A percentile compares a stretch with the other conserved stretches of the same genome.
These are phyloP conservation scores for Cyrtorhinus lividipennis DNA, from an alignment of 1,140 invertebrate genomes.

Conservation along the genomic window DNA sequence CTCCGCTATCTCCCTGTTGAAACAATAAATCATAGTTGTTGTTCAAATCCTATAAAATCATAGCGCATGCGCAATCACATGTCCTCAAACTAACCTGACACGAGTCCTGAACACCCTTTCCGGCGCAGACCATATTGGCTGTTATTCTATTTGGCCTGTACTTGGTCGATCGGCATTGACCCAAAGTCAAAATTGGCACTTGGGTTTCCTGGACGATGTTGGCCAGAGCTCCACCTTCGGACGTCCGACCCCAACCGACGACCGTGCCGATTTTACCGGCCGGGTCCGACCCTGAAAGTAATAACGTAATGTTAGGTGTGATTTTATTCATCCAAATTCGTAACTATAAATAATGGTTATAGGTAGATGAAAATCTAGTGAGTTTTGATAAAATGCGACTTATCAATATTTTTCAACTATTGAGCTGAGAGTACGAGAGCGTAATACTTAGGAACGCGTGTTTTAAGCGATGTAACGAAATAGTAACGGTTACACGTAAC, in stretches of 20 bases:
- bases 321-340: conserved; percentile 49
- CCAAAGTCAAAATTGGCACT: conserved; percentile 63
- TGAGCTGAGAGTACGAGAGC: no score
- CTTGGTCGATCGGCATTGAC: conserved; percentile 64
- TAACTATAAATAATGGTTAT: conserved; percentile 17
- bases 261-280: conserved; percentile 56
- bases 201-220: conserved; percentile 64
- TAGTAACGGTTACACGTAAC: no score
- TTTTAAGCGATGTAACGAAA: no score
- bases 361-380: neutral
- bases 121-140: conserved; percentile 62
- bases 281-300: conserved; percentile 31
- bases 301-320: no score
- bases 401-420: no score
- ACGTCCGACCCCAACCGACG: conserved; percentile 69
- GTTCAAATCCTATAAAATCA: no score
- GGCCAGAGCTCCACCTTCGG: conserved; percentile 63
- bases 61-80: no score
- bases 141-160: conserved; percentile 65
- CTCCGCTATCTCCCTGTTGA: conserved; percentile 53
- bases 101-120: conserved; percentile 60
- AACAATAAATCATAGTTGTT: neutral
- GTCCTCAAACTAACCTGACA: conserved; percentile 47
- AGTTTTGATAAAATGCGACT: no score
- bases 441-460: no score